Base-by-base conservation (phyloP, 1,140 invertebrate genomes). In the Heliothis virescens region DNA sequence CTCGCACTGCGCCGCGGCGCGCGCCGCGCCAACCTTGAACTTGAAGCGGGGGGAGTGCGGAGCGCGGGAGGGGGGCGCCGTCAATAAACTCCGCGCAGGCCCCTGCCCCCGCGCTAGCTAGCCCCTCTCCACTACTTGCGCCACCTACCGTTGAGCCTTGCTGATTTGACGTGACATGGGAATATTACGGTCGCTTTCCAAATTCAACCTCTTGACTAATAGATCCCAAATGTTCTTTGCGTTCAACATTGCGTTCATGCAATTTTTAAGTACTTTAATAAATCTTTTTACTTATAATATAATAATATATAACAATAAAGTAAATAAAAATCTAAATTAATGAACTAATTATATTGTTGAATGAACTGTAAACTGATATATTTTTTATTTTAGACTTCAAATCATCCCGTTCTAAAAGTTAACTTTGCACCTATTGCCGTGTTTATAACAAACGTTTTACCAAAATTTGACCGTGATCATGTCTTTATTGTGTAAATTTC, bases 21-120 rank as follows among this genome's bases (percentile, higher is more conserved):
- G 95, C 95, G 95, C 95, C 95, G 94, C 91, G 94, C 95, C 95
- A 95, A 95, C 96, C 96, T 97, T 97, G 96, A 97, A 97, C 96
- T 97, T 97, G 96, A 95, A 94, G 94, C 92, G 94, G 92, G 95
- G 94, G 92, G 95, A 67, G 75, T 67, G 72, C 83, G 63, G 82
- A 72, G 83, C 80, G 41, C 81, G 67, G 86, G 83, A 80, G 85
- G 73, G 86, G 88, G 85, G 88, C 83, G 87, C 93, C 93, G 93
- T 93, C 93, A 94, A 93, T 94, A 93, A 92, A 92, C 91, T 94
- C 91, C 89, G 91, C 92, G 91, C 92, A 92, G 89, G 89, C 89
- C 92, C 88, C 92, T 92, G 88, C 87, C 86, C 90, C 90, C 90
- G 85, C 89, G 81, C 82, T 55, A 80, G 65, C 67, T 53, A 69